phyloP scores from a whole-genome alignment of 1,140 invertebrate genomes.

The Rhynchophorus ferrugineus region DNA sequence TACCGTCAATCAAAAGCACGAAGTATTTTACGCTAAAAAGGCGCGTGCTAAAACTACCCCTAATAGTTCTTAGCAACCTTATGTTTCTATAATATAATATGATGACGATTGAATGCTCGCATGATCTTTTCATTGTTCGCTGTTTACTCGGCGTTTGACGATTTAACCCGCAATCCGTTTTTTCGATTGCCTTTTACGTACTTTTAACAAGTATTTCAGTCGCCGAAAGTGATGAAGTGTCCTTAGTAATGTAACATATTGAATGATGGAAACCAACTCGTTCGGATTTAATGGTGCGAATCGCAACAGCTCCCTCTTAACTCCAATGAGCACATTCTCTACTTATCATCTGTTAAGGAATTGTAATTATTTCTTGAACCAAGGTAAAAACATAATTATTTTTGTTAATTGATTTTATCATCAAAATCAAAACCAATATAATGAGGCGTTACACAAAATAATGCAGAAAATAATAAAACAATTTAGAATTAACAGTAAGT shows the following conservation, averaged over 20 bases:
- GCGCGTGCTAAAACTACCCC: slow-evolving; percentile 9
- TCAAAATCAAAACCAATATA: not conserved
- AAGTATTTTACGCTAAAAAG: too few species aligned
- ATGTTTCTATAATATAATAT: slow-evolving; percentile 23
- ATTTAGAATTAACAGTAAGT: too few species aligned
- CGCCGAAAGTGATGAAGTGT: too few species aligned
- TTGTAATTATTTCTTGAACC: slow-evolving; percentile 35
- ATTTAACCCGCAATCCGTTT: slow-evolving; percentile 4
- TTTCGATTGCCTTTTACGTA: too few species aligned
- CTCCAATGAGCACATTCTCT: slow-evolving; percentile 34
- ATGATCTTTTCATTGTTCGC: slow-evolving; percentile 27
- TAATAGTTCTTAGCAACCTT: slow-evolving; percentile 25
- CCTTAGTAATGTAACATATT: too few species aligned
- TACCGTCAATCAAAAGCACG: too few species aligned
- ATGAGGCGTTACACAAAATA: too few species aligned
- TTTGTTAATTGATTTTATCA: not conserved
- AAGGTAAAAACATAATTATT: slow-evolving; percentile 24
- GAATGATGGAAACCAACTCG: slow-evolving; percentile 23
- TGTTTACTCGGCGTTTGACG: slow-evolving; percentile 10
- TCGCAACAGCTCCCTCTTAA: not conserved
- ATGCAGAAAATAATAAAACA: too few species aligned
- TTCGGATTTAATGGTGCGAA: slow-evolving; percentile 8
- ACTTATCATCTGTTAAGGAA: slow-evolving; percentile 37
- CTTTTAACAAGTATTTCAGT: too few species aligned
- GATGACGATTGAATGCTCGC: slow-evolving; percentile 26